These are phyloP conservation scores for Neosilurus mollespiculum DNA, from an alignment of 2,797 vertebrate genomes.

Conservation along the genomic window DNA sequence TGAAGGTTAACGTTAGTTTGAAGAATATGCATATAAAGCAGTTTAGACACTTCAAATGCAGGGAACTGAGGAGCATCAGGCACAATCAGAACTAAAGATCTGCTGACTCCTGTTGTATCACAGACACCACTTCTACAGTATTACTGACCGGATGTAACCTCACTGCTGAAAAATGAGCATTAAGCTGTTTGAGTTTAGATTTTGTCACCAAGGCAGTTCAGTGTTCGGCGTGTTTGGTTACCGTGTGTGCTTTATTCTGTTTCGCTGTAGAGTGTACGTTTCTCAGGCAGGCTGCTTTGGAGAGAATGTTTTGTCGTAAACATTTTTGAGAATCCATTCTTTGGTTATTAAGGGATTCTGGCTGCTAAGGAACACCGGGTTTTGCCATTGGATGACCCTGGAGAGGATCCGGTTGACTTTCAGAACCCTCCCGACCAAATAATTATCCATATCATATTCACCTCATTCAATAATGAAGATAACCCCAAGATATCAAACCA, in stretches of 20 bases:
- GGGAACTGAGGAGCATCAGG: no score
- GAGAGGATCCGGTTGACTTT: background rate
- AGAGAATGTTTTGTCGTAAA: slow-evolving; percentile 48
- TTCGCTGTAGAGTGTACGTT: slow-evolving; percentile 24
- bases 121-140: background rate
- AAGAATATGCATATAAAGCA: no score
- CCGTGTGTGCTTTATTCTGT: slow-evolving; percentile 19
- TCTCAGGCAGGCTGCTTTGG: slow-evolving; percentile 43
- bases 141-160: slow-evolving; percentile 28
- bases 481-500: no score
- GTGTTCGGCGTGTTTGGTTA: slow-evolving; percentile 6
- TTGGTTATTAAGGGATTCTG: slow-evolving; percentile 40
- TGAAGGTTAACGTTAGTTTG: background rate
- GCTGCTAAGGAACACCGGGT: slow-evolving; percentile 54
- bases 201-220: slow-evolving; percentile 13
- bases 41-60: no score
- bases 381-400: background rate
- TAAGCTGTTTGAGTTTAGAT: slow-evolving; percentile 34
- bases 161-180: background rate
- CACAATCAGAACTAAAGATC: background rate
- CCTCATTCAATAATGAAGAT: no score
- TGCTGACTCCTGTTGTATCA: background rate
- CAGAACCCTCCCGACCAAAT: background rate
- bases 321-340: slow-evolving; percentile 1
- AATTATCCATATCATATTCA: no score